Base-by-base conservation (phyloP, 2,797 vertebrate genomes). In the Tapera naevia region DNA sequence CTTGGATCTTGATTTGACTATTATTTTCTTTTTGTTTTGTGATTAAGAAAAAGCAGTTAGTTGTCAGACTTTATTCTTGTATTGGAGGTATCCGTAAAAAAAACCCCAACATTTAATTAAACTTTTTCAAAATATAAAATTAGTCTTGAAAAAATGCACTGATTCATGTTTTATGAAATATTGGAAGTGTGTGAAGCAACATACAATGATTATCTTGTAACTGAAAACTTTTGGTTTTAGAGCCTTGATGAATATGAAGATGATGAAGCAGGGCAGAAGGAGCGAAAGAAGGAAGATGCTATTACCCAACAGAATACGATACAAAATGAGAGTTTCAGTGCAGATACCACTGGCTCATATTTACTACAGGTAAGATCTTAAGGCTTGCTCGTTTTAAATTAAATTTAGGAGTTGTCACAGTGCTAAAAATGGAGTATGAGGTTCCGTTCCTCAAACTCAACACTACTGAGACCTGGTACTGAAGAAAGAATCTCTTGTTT, bases 221-320 rank as follows among this genome's bases (percentile, higher is more conserved):
- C 13, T 43, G 60, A 72, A 4, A 69, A 4, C 79, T 85, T 95
- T 75, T 91, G 1, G 4, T 51, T 92, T 86, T 97, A 99, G 99
- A 99, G 99, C 94, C 98, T 99, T 84, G 99, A 99, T 94, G 99
- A 99, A 82, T 98, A 99, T 90, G 99, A 99, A 73, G 99, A 99
- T 65, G 99, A 99, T 28, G 99, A 99, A 92, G 96, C 98, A 11
- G 98, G 97, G 22, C 98, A 98, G 97, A 99, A 99, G 93, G 98
- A 98, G 67, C 96, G 98, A 74, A 98, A 98, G 96, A 98, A 97
- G 78, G 99, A 99, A 82, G 98, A 99, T 96, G 97, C 98, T 88
- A 96, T 99, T 89, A 99, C 99, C 13, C 99, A 99, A 27, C 98
- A 98, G 96, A 99, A 99, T 97, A 99, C 99, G 0, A 97, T 98